phyloP scores from a whole-genome alignment of 2,113 vertebrate genomes.

The Tragelaphus strepsiceros region DNA sequence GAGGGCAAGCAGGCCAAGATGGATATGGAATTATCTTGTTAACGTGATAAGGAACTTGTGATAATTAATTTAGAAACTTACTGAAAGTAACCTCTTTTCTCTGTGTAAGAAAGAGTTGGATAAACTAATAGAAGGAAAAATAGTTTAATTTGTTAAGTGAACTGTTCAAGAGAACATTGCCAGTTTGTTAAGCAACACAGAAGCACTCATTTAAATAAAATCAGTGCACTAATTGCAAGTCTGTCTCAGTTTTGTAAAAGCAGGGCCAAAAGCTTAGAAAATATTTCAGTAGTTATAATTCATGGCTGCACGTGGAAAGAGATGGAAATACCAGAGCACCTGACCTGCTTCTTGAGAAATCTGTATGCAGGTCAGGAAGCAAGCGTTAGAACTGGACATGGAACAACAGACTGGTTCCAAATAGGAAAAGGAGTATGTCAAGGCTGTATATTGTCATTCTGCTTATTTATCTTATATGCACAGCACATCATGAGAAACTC shows the following conservation, averaged over 20 bases:
- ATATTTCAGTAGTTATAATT: not conserved
- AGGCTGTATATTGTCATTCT: not conserved
- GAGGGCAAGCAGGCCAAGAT: not conserved
- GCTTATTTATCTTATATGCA: not conserved
- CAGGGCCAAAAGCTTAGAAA: not conserved
- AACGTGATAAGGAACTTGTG: not conserved
- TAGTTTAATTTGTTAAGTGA: conserved; percentile 3
- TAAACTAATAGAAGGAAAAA: not conserved
- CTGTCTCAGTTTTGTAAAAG: not conserved
- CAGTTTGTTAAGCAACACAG: not conserved
- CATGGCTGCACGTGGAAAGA: not conserved
- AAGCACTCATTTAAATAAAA: not conserved
- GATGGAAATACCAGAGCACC: not conserved
- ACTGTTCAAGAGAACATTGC: not conserved
- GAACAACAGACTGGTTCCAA: not conserved
- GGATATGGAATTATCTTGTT: not conserved
- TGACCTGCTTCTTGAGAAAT: not conserved
- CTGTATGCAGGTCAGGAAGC: not conserved
- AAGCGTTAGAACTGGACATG: not conserved
- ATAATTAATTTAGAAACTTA: not conserved
- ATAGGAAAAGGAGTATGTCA: not conserved
- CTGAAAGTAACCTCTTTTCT: not conserved
- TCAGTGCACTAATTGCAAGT: not conserved
- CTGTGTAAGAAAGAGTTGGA: not conserved
- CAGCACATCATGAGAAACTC: not conserved